phyloP scores from a whole-genome alignment of 2,888 invertebrate species.

The Sesia bembeciformis region DNA sequence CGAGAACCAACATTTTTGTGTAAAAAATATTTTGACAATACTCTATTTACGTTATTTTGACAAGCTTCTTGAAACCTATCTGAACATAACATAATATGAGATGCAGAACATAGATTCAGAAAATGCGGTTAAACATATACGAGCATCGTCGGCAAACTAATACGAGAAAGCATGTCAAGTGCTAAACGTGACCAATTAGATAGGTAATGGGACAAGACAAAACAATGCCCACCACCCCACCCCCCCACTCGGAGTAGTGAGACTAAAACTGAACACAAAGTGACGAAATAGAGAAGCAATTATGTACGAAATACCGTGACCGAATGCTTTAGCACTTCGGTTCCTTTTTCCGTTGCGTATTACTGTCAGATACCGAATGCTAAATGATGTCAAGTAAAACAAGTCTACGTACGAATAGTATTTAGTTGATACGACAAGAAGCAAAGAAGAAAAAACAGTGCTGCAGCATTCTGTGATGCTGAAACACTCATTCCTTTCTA shows the following conservation, averaged over 20 bases:
- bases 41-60: too few relatives aligned
- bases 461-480: too few relatives aligned
- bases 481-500: too few relatives aligned
- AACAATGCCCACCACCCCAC: slow-evolving; percentile 1
- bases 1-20: too few relatives aligned
- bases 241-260: neutral
- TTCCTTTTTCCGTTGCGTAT: neutral
- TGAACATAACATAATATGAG: too few relatives aligned
- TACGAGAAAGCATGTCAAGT: slow-evolving; percentile 27
- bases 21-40: too few relatives aligned
- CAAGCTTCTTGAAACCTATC: too few relatives aligned
- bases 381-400: neutral
- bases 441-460: too few relatives aligned
- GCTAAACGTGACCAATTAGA: slow-evolving; percentile 12
- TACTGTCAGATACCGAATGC: neutral
- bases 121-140: neutral
- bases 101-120: too few relatives aligned
- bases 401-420: too few relatives aligned
- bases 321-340: neutral
- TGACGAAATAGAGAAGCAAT: neutral
- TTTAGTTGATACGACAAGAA: too few relatives aligned
- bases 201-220: slow-evolving; percentile 4
- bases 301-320: neutral
- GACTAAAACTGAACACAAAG: neutral
- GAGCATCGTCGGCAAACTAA: slow-evolving; percentile 9